A percentile compares a stretch with the other conserved stretches of the same genome.
phyloP scores from a whole-genome alignment of 2,797 vertebrate species.

The Gallinago solitaria region DNA sequence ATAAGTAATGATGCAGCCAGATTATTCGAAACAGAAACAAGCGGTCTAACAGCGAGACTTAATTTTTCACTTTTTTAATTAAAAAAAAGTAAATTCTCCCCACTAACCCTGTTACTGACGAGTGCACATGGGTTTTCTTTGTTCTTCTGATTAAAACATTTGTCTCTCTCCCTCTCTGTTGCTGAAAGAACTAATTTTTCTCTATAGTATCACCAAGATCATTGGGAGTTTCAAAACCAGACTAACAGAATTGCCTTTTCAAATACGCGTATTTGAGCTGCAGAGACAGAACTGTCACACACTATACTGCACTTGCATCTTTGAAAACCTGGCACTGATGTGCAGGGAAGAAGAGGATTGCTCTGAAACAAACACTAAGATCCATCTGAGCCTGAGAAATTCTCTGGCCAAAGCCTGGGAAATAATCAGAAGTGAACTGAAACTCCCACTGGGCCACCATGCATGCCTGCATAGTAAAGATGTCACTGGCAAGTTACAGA shows the following conservation, averaged over 20 bases:
- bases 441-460: constrained; percentile 2
- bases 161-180: not conserved
- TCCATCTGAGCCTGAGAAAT: constrained; percentile 33
- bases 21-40: constrained; percentile 30
- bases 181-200: constrained; percentile 5
- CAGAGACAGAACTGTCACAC: not conserved
- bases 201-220: not conserved
- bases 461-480: not conserved
- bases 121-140: not conserved
- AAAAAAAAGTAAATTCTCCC: constrained; percentile 38
- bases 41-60: not conserved
- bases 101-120: not conserved
- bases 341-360: not conserved
- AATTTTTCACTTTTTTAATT: constrained; percentile 60
- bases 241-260: not conserved
- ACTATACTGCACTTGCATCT: not conserved
- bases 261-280: not conserved
- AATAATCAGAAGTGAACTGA: constrained; percentile 29
- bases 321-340: not conserved
- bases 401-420: constrained; percentile 28
- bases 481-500: not conserved
- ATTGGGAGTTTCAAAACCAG: not conserved
- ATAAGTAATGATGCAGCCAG: constrained; percentile 47
- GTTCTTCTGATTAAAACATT: constrained; percentile 60
- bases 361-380: not conserved